Conservation (phyloP, 2,888 invertebrate genomes). For the Liodrosophila aerea region DNA sequence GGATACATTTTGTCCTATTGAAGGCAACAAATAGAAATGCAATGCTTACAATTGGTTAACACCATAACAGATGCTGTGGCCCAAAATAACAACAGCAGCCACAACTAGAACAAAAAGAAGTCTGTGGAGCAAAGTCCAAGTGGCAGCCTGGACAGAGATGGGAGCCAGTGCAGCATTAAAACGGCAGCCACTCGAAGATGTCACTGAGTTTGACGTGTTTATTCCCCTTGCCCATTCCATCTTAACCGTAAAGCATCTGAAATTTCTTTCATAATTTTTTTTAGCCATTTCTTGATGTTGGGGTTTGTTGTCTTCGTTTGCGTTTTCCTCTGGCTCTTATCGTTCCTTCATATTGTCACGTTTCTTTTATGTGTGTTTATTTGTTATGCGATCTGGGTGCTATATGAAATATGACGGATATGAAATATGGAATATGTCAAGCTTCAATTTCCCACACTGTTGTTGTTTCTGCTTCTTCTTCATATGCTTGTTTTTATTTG, state of each 20-base stretch:
- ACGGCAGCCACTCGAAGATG: slow-evolving; percentile 45
- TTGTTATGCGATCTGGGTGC: slow-evolving; percentile 30
- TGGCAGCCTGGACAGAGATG: slow-evolving; percentile 6
- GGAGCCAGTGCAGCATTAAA: too few relatives aligned
- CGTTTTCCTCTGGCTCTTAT: slow-evolving; percentile 17
- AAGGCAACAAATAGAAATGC: slow-evolving; percentile 39
- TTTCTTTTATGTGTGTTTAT: slow-evolving; percentile 40
- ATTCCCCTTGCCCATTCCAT: not conserved
- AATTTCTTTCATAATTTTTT: slow-evolving; percentile 37
- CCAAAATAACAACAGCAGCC: slow-evolving; percentile 16
- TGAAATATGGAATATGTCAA: slow-evolving; percentile 35
- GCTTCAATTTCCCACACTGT: slow-evolving; percentile 40
- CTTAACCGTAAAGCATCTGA: slow-evolving; percentile 7
- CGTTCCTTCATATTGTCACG: slow-evolving; percentile 23
- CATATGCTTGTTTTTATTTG: not conserved
- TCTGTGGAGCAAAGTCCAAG: slow-evolving; percentile 43
- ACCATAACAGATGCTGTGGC: slow-evolving; percentile 26
- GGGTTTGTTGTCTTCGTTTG: slow-evolving; percentile 15
- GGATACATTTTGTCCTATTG: slow-evolving; percentile 35
- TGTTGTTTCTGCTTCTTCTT: slow-evolving; percentile 6
- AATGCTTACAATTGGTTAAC: slow-evolving; percentile 47
- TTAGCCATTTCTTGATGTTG: slow-evolving; percentile 38
- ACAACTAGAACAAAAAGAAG: slow-evolving; percentile 14
- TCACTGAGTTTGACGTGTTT: slow-evolving; percentile 36
- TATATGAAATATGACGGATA: slow-evolving; percentile 19